Evolutionary conservation across 2,797 vertebrate genomes (phyloP), one percentile per base, ranked within the genome.

Genomic region (Pipistrellus pipistrellus): DNA sequence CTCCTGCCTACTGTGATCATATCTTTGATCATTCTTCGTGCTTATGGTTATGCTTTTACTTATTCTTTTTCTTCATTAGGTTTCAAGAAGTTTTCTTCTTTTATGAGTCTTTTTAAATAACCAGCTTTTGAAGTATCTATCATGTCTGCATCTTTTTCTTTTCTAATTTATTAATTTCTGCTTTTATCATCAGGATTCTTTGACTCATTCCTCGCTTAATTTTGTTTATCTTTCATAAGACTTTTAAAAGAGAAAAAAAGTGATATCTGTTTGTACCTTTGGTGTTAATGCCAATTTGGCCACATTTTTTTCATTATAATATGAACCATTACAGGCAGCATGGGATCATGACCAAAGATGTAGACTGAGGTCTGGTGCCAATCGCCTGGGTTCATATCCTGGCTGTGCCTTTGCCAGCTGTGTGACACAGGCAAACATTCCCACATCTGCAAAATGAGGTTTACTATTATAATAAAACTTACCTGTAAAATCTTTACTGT

Each of bases 131-230:
- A 94, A 87, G 25, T 88, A 77, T 17, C 82, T 86, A 48, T 85
- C 53, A 69, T 71, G n/a, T 48, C 35, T 66, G 44, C 11, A 30
- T 44, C 35, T 90, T 81, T 88, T 82, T 38, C 59, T 95, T 84
- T 72, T 53, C 30, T 82, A 72, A 80, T 73, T 51, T 89, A 81
- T 88, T 91, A 32, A 87, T 90, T 95, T 85, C 62, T 78, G 32
- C 55, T 95, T 88, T 86, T 86, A 94, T 91, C 27, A 66, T 76
- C 38, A 77, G 21, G 6, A 91, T 90, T 59, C 35, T 59, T 95
- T 59, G 4, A 85, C 53, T 82, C 3, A 1, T 75, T 93, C 38
- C 32, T 64, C n/a, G 11, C 18, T 89, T 86, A 76, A 82, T 88
- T 82, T 59, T 15, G 69, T 93, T 91, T 71, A 66, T 84, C 81